Conservation (phyloP, 2,888 invertebrate species). For the Stegophylla sp. region DNA sequence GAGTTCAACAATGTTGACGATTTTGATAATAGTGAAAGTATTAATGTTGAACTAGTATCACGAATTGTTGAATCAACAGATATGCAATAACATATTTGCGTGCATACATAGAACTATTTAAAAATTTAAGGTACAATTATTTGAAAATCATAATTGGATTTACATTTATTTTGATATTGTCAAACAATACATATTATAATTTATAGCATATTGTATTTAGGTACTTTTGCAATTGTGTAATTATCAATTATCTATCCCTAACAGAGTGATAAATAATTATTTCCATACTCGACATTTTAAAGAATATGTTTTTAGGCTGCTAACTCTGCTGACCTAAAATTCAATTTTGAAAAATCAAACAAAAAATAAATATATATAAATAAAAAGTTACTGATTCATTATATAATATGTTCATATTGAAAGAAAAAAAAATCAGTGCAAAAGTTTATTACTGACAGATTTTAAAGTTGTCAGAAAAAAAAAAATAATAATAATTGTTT, state of each 20-base stretch:
- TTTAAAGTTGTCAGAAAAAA: constrained; percentile 35
- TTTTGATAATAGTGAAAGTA: constrained; percentile 35
- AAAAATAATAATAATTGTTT: constrained; percentile 30
- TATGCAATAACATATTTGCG: constrained; percentile 18
- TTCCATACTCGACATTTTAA: constrained; percentile 10
- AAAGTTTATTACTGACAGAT: constrained; percentile 15
- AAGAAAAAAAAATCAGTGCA: background rate
- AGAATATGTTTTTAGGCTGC: constrained; percentile 23
- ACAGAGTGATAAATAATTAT: constrained; percentile 38
- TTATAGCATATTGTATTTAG: constrained; percentile 34
- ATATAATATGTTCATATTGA: background rate
- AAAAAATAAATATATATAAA: background rate
- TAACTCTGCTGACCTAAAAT: constrained; percentile 37
- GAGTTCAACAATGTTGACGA: constrained; percentile 28
- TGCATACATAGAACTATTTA: constrained; percentile 1
- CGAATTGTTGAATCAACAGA: constrained; percentile 46
- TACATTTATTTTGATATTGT: constrained; percentile 17
- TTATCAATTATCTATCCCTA: constrained; percentile 30
- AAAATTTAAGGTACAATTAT: constrained; percentile 15
- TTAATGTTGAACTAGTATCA: constrained; percentile 31
- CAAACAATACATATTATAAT: constrained; percentile 17
- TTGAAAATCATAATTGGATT: constrained; percentile 6
- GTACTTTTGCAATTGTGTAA: constrained; percentile 37
- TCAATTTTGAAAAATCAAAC: background rate
- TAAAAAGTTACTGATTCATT: constrained; percentile 23